Percentiles rank a stretch among this genome's conserved stretches.
phyloP scores from a whole-genome alignment of 1,140 invertebrate species.

The Drosophila willistoni region DNA sequence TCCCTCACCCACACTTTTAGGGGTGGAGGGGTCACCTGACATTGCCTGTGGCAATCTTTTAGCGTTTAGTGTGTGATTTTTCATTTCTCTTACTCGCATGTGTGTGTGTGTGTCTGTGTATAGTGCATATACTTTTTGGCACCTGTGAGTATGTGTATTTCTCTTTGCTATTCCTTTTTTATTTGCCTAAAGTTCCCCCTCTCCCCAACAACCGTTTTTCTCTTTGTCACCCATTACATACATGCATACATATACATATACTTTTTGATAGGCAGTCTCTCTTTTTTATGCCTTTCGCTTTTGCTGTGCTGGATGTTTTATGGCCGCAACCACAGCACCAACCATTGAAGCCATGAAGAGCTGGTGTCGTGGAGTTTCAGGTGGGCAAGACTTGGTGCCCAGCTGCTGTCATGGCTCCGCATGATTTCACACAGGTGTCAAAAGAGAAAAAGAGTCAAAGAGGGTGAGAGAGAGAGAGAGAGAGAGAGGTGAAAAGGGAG shows the following conservation, averaged over 20 bases:
- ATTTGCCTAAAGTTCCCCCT: conserved; percentile 40
- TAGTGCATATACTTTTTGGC: conserved; percentile 65
- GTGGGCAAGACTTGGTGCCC: conserved; percentile 12
- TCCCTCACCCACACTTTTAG: not conserved
- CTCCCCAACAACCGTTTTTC: conserved; percentile 13
- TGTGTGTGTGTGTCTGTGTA: conserved; percentile 10
- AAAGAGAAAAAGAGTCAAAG: conserved; percentile 5
- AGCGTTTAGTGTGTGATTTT: conserved; percentile 72
- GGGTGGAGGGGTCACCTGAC: not conserved
- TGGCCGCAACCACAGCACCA: conserved; percentile 76
- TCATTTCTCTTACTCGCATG: conserved; percentile 59
- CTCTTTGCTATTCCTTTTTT: conserved; percentile 38
- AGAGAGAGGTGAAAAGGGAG: not conserved
- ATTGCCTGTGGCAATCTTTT: conserved; percentile 61
- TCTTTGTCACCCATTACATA: not conserved
- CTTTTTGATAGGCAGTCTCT: conserved; percentile 78
- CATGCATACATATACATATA: conserved; percentile 40
- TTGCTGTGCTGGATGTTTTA: conserved; percentile 58
- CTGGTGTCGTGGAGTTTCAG: not conserved
- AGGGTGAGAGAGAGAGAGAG: not conserved
- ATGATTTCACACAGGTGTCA: conserved; percentile 73
- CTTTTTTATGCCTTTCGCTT: conserved; percentile 66
- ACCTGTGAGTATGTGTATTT: conserved; percentile 49
- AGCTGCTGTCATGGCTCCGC: conserved; percentile 68
- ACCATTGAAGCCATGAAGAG: conserved; percentile 39